Evolutionary conservation across 1,140 invertebrate genomes (phyloP).

Genomic region (Sweltsa coloradensis): DNA sequence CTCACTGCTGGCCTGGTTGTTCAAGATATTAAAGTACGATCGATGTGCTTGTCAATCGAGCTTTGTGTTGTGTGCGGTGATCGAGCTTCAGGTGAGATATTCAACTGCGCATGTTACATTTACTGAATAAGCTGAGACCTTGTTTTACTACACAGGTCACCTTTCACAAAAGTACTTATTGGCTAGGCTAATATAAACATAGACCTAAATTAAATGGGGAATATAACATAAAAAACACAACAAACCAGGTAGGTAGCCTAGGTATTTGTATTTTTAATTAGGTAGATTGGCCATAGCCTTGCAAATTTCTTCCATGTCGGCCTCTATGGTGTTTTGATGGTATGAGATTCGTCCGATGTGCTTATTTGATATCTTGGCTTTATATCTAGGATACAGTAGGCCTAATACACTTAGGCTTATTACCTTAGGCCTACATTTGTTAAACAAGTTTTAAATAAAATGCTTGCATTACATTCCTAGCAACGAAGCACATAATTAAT

Average conservation of each 20-base stretch:
- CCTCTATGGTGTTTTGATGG: not conserved
- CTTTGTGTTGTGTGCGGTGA: constrained; percentile 91
- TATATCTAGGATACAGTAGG: too few species aligned
- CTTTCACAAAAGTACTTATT: not conserved
- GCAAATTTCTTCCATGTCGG: not conserved
- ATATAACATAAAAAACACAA: not conserved
- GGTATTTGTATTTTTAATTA: too few species aligned
- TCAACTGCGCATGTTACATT: not conserved
- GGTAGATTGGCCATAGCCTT: too few species aligned
- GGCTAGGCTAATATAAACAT: not conserved
- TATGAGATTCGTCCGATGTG: too few species aligned
- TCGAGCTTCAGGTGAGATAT: constrained; percentile 54
- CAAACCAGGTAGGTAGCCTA: too few species aligned
- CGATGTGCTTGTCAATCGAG: constrained; percentile 50
- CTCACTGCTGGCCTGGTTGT: constrained; percentile 10
- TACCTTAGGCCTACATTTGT: too few species aligned
- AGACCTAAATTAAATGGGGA: not conserved
- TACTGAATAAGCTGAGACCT: not conserved
- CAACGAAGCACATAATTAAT: too few species aligned
- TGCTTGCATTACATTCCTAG: too few species aligned
- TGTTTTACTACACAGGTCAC: not conserved
- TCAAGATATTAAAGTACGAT: constrained; percentile 12
- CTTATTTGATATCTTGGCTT: too few species aligned
- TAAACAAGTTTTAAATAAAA: too few species aligned
- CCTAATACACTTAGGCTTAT: too few species aligned